Conservation (phyloP, 1,140 invertebrate genomes). For the Drosophila santomea region DNA sequence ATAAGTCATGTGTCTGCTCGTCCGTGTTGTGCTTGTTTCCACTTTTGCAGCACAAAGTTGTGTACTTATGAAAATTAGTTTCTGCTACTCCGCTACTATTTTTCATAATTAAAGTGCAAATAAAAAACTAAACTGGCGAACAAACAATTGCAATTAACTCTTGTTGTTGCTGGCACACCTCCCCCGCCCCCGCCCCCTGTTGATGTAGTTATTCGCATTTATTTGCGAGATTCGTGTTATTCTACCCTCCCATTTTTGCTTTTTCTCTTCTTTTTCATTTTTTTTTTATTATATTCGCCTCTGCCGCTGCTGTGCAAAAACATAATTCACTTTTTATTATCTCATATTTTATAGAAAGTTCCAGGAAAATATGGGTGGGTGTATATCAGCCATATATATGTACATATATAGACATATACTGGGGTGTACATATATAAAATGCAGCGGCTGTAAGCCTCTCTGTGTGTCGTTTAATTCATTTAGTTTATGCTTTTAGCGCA, state of each 20-base stretch:
- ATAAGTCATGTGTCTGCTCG: constrained; percentile 32
- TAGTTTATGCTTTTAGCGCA: constrained; percentile 66
- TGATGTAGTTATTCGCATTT: constrained; percentile 35
- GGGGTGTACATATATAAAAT: background rate
- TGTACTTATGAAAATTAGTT: constrained; percentile 66
- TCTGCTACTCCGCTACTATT: constrained; percentile 46
- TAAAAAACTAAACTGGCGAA: constrained; percentile 68
- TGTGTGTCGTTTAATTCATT: constrained; percentile 67
- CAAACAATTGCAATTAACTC: constrained; percentile 72
- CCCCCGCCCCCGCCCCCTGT: background rate
- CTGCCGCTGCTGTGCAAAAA: constrained; percentile 33
- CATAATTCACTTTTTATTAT: constrained; percentile 82
- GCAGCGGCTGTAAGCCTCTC: constrained; percentile 17
- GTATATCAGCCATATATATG: background rate
- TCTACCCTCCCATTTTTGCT: background rate
- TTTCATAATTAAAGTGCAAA: constrained; percentile 77
- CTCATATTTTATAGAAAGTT: constrained; percentile 67
- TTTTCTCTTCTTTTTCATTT: background rate
- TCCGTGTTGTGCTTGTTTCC: background rate
- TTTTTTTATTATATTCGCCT: background rate
- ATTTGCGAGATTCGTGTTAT: constrained; percentile 20
- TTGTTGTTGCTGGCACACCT: constrained; percentile 9
- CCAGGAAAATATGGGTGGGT: constrained; percentile 2
- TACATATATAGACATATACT: background rate
- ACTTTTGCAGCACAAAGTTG: constrained; percentile 23